A percentile compares a stretch with the other conserved stretches of the same genome.
Conservation (phyloP, 1,140 invertebrate genomes). For the Magallana gigas region DNA sequence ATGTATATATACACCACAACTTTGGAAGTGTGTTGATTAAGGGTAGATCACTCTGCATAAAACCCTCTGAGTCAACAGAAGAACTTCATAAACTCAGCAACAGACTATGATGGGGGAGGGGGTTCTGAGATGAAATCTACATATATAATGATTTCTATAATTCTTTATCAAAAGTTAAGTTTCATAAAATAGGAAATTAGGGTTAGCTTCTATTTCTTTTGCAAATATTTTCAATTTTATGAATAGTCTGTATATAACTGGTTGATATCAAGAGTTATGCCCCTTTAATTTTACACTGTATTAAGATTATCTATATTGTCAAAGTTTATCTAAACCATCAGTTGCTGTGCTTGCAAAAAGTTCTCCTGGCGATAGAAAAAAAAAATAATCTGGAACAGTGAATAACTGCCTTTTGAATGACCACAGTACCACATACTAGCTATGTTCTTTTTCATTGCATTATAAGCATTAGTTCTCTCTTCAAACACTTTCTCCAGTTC, state of each 20-base stretch:
- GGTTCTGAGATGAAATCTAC: too few species aligned
- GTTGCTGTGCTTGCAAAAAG: background rate
- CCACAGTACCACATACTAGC: constrained; percentile 69
- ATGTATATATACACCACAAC: background rate
- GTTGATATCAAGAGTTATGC: too few species aligned
- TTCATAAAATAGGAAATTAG: too few species aligned
- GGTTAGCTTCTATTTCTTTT: too few species aligned
- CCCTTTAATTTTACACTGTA: too few species aligned
- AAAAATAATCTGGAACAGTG: background rate
- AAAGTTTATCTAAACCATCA: background rate
- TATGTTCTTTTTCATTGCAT: constrained; percentile 72
- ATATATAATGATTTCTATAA: too few species aligned
- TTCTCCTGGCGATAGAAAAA: constrained; percentile 1
- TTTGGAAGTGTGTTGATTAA: background rate
- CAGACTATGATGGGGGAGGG: background rate
- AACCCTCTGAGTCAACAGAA: constrained; percentile 27
- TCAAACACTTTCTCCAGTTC: constrained; percentile 71
- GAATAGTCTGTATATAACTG: too few species aligned
- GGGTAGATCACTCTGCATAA: background rate
- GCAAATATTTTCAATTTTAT: too few species aligned
- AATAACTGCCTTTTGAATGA: constrained; percentile 32
- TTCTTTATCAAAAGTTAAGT: too few species aligned
- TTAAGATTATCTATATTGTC: background rate
- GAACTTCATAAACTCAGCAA: constrained; percentile 1
- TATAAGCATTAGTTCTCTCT: constrained; percentile 68